Percentiles rank a stretch among this genome's conserved stretches.
phyloP scores from a whole-genome alignment of 2,888 invertebrate species.

The Choreutis nemorana region DNA sequence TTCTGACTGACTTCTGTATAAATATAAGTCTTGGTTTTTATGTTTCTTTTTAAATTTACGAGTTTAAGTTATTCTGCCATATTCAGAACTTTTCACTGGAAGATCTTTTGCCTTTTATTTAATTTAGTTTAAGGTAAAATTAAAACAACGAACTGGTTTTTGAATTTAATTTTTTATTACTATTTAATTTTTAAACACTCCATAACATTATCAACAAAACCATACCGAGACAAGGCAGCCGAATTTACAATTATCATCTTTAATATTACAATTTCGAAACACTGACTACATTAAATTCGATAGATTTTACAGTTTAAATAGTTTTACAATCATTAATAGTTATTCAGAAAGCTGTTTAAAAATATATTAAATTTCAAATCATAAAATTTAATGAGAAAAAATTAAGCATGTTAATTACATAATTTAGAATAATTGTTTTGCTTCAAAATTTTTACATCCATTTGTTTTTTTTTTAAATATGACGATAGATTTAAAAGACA shows the following conservation, averaged over 20 bases:
- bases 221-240: constrained; percentile 30
- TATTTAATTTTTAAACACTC: constrained; percentile 49
- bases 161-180: constrained; percentile 45
- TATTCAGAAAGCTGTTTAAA: constrained; percentile 10
- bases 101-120: too few relatives aligned
- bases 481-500: too few relatives aligned
- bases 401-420: constrained; percentile 17
- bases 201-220: constrained; percentile 49
- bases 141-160: constrained; percentile 25
- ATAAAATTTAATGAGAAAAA: constrained; percentile 6
- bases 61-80: too few relatives aligned
- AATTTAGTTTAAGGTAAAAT: not conserved
- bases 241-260: constrained; percentile 23
- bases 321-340: constrained; percentile 11
- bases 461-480: too few relatives aligned
- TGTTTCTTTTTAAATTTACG: too few relatives aligned
- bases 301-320: constrained; percentile 13
- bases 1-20: too few relatives aligned
- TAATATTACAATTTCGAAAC: constrained; percentile 21
- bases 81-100: too few relatives aligned
- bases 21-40: too few relatives aligned
- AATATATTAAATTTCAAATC: constrained; percentile 13
- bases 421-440: constrained; percentile 11
- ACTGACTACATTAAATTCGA: constrained; percentile 19
- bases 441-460: too few relatives aligned